Evolutionary conservation across 2,888 invertebrate genomes (phyloP), one percentile per base, ranked within the genome.

Genomic region (Frankliniella intonsa): DNA sequence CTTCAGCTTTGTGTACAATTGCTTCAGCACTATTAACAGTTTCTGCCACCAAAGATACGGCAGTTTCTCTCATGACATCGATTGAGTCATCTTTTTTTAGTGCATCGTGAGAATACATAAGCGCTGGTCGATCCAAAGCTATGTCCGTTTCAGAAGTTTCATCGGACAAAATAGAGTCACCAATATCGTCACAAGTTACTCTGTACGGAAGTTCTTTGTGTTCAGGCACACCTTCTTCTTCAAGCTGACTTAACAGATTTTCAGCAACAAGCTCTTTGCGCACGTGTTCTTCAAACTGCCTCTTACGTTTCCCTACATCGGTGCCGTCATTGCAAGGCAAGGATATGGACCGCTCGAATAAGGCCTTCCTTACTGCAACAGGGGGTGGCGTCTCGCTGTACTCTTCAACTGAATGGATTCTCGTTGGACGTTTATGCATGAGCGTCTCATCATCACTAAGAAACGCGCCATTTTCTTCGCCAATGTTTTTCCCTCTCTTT

Each of bases 221-320:
- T 86, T 90, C 90, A 5, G 89, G 90, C 14, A 88, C 87, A 83
- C 89, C 88, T 85, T 89, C 89, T 84, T 87, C 87, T 85, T 90
- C 89, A 65, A 88, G 86, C 85, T 89, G 89, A 50, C 88, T 87
- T 85, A 88, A 88, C 10, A 90, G 85, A 84, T 90, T 89, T 84
- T 90, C 90, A 83, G 89, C 89, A n/a, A 89, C 89, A 87, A 90
- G 89, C 85, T 91, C 91, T 83, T 90, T 91, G 84, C 90, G 90
- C 82, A 92, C 90, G 85, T 91, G 91, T 84, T 91, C 90, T 86
- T 92, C 92, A 85, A 91, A 91, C 82, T 90, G 90, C 83, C 90
- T 89, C 82, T 91, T 91, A 10, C 69, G 69, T 83, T 91, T 90
- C 80, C 90, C 88, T 84, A 91, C 90, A 83, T 88, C 88, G 17